Percentiles rank a stretch among this genome's conserved stretches.
These are phyloP conservation scores for Origma solitaria DNA, from an alignment of 2,113 vertebrate genomes.

Conservation along the genomic window DNA sequence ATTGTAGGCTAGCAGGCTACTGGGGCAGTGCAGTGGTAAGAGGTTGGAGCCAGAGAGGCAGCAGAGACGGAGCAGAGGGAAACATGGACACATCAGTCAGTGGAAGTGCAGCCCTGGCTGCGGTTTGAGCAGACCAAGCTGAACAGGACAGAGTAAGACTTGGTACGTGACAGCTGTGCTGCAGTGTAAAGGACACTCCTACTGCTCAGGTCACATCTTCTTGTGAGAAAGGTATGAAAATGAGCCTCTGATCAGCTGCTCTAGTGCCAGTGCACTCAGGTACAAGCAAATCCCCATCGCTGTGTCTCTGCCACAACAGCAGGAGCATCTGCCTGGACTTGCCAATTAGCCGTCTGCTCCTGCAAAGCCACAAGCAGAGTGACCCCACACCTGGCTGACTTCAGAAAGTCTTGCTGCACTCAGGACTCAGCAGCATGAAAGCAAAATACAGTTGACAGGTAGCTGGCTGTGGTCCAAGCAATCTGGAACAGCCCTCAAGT, in stretches of 20 bases:
- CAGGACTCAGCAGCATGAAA: not conserved
- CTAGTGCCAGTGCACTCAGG: not conserved
- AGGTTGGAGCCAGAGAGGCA: not conserved
- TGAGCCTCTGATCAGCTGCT: not conserved
- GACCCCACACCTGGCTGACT: not conserved
- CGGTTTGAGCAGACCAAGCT: not conserved
- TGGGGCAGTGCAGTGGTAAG: not conserved
- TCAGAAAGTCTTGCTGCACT: not conserved
- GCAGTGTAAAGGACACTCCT: not conserved
- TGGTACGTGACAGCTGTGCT: not conserved
- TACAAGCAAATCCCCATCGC: not conserved
- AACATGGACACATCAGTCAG: not conserved
- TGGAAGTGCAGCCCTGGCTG: accelerated
- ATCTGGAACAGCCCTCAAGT: not conserved
- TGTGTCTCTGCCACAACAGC: not conserved
- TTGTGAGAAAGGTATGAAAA: not conserved
- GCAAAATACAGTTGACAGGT: not conserved
- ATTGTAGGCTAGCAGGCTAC: not conserved
- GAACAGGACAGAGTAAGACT: not conserved
- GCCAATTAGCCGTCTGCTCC: not conserved
- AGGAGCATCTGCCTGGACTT: not conserved
- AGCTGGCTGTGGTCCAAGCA: not conserved
- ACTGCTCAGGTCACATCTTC: not conserved
- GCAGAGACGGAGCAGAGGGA: not conserved
- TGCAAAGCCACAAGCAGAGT: not conserved